Percentiles rank a stretch among this genome's conserved stretches.
Evolutionary conservation across 2,888 invertebrate genomes (phyloP).

Genomic region (Trilocha varians): DNA sequence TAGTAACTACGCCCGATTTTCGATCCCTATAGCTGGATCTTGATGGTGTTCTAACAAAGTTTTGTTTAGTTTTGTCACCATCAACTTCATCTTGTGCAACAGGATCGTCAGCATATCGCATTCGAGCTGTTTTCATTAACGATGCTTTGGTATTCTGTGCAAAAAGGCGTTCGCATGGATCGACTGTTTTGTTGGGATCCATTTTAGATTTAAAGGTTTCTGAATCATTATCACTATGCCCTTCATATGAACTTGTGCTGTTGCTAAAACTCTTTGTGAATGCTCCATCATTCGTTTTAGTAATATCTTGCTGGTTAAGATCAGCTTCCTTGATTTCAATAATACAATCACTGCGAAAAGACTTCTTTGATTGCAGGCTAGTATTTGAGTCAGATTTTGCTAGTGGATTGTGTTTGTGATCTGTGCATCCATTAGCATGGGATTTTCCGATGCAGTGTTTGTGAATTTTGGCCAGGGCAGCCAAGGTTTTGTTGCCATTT

Average conservation of each 20-base stretch:
- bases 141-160: constrained; percentile 74
- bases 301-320: constrained; percentile 32
- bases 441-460: constrained; percentile 83
- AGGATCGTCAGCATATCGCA: constrained; percentile 71
- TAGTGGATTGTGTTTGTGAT: constrained; percentile 59
- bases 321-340: constrained; percentile 60
- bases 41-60: constrained; percentile 47
- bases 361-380: constrained; percentile 58
- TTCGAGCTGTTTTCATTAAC: constrained; percentile 73
- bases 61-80: constrained; percentile 52
- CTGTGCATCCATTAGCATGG: constrained; percentile 81
- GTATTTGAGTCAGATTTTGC: constrained; percentile 63
- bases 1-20: constrained; percentile 61
- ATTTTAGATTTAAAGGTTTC: constrained; percentile 54
- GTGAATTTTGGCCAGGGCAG: constrained; percentile 75
- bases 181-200: constrained; percentile 42
- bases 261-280: constrained; percentile 69
- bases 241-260: constrained; percentile 77
- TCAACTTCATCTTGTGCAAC: constrained; percentile 56
- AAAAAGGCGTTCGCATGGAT: constrained; percentile 69
- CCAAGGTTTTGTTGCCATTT: constrained; percentile 63
- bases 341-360: constrained; percentile 50
- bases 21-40: constrained; percentile 59
- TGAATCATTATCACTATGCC: constrained; percentile 78
- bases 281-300: constrained; percentile 40